phyloP scores from a whole-genome alignment of 2,113 vertebrate genomes.

The Himantopus leucocephalus region DNA sequence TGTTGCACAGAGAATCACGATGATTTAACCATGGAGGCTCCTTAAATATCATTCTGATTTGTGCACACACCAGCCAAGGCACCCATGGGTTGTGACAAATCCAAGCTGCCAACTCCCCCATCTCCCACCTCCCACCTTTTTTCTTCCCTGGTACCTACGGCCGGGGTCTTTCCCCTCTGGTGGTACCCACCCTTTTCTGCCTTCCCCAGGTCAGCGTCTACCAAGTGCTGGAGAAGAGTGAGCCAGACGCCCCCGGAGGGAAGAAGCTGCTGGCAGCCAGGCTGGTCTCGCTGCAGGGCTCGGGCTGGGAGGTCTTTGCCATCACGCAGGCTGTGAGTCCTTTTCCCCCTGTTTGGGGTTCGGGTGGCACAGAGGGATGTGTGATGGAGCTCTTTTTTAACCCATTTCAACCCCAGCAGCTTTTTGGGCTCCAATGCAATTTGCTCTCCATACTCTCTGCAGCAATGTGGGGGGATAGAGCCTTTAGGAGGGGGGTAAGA shows the following conservation, averaged over 20 bases:
- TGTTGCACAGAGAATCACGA: rapidly evolving
- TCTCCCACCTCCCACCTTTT: background rate
- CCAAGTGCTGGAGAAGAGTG: conserved; percentile 76
- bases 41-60: background rate
- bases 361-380: background rate
- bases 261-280: conserved; percentile 82
- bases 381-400: background rate
- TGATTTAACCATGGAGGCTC: background rate
- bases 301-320: conserved; percentile 89
- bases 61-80: background rate
- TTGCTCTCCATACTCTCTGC: background rate
- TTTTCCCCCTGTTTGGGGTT: background rate
- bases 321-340: conserved; percentile 86
- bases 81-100: background rate
- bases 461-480: rapidly evolving
- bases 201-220: conserved; percentile 83
- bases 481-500: background rate
- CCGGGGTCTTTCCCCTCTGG: rapidly evolving
- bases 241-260: conserved; percentile 55
- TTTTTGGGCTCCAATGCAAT: background rate
- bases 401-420: background rate
- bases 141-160: rapidly evolving
- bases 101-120: background rate
- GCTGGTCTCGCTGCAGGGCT: conserved; percentile 79
- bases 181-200: background rate